Base-by-base conservation (phyloP, 2,888 invertebrate species). In the Zaprionus bogoriensis region DNA sequence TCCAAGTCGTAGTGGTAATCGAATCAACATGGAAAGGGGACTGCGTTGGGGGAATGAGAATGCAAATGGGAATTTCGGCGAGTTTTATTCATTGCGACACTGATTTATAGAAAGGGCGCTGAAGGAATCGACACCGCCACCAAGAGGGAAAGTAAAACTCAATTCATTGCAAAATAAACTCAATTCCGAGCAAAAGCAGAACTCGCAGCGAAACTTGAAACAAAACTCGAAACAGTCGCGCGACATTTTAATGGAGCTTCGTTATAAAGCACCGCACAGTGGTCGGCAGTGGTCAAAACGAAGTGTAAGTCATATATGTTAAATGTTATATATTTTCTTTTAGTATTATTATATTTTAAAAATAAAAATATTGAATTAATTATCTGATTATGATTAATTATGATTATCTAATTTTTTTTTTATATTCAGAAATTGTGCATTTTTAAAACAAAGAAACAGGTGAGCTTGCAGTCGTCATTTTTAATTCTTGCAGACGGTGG, bases 91-190 rank as follows among this genome's bases (percentile, higher is more conserved):
- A 7, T 7, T 6, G 25, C 41, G 63, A 38, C 54, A 50, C 64
- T 63, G 64, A 55, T 50, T 63, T 63, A 39, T 54, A 27, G 28
- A 28, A 19, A 28, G n/a, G 38, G 36, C 2, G 14, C 41, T 6
- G 32, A 27, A 19, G 25, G 17, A 55, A 42, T 19, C 19, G 53
- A 60, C 36, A 46, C 27, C 19, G 41, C 36, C 50, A 38, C 20
- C 58, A 30, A 25, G 4, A 27, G 30, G 14, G 2, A 17, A 12
- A 17, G 5, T 22, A 17, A 27, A 53, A 45, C 51, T 17, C 58
- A 59, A 52, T 69, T 70, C 64, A 52, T 41, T 67, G 67, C 39
- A 52, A 57, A 73, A 64, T 73, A 55, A 63, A 52, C 51, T 47
- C 39, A 38, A 54, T 30, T 63, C 45, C 41, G 64, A 50, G 42